These are phyloP conservation scores for Varanus komodoensis DNA, from an alignment of 2,113 vertebrate genomes.

Conservation along the genomic window DNA sequence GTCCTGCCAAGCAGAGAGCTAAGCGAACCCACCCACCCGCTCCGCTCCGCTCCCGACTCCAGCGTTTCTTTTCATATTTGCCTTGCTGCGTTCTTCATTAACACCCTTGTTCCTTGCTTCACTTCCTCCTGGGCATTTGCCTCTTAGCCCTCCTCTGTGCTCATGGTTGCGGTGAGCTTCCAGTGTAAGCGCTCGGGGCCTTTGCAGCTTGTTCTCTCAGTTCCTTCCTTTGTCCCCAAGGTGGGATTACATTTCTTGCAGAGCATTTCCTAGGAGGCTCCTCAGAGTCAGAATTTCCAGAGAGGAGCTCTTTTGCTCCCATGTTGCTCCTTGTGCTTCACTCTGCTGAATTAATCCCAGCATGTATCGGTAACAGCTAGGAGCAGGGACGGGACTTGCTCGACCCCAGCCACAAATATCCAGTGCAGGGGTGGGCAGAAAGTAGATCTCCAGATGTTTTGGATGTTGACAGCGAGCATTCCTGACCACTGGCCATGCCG, in stretches of 20 bases:
- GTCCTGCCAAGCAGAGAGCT: slow-evolving; percentile 74
- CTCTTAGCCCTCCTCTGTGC: not conserved
- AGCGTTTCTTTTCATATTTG: slow-evolving; percentile 64
- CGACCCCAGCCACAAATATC: not conserved
- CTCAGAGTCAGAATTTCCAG: slow-evolving; percentile 24
- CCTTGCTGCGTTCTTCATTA: slow-evolving; percentile 77
- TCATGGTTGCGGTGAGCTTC: not conserved
- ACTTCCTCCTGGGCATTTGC: slow-evolving; percentile 52
- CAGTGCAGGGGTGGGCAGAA: not conserved
- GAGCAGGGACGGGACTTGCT: not conserved
- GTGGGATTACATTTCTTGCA: slow-evolving; percentile 5
- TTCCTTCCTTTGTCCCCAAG: not conserved
- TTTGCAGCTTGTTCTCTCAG: not conserved
- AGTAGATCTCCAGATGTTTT: no score
- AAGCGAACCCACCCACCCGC: slow-evolving; percentile 74
- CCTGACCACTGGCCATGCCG: no score
- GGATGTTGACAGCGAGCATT: no score
- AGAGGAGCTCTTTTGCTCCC: not conserved
- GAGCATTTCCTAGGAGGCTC: accelerated
- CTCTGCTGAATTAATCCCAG: not conserved
- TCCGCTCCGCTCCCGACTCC: slow-evolving; percentile 33
- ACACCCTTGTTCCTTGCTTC: slow-evolving; percentile 59
- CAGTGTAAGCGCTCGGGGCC: slow-evolving; percentile 13
- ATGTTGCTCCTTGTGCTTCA: not conserved
- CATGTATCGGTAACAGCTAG: not conserved